Evolutionary conservation across 2,797 vertebrate genomes (phyloP).

Genomic region (Paedocypris micromegethes): DNA sequence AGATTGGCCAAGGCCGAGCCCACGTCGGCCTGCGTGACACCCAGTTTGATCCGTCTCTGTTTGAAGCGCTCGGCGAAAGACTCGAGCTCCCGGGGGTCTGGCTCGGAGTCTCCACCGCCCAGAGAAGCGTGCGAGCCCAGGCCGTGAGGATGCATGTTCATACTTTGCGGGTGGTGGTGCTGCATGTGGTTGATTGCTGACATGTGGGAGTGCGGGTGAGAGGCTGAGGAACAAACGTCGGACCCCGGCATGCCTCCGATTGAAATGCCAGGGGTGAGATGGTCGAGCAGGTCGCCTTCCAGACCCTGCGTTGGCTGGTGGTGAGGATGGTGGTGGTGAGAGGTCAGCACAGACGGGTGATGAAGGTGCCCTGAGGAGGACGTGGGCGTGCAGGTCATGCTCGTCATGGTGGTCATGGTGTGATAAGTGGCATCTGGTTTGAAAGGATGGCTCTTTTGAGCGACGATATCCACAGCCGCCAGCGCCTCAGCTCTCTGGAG

Average conservation of each 20-base stretch:
- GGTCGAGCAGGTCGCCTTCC: conserved; percentile 85
- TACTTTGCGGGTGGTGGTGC: conserved; percentile 78
- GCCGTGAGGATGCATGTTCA: conserved; percentile 79
- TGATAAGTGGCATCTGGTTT: conserved; percentile 92
- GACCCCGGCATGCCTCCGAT: conserved; percentile 79
- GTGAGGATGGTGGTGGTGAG: conserved; percentile 70
- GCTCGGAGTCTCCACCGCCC: conserved; percentile 74
- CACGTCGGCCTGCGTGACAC: conserved; percentile 87
- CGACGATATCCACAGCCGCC: conserved; percentile 87
- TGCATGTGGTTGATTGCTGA: conserved; percentile 86
- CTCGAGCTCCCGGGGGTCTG: conserved; percentile 86
- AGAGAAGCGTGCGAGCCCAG: conserved; percentile 74
- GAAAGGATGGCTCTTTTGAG: conserved; percentile 86
- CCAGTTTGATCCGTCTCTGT: conserved; percentile 86
- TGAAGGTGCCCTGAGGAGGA: conserved; percentile 84
- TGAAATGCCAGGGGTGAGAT: conserved; percentile 73
- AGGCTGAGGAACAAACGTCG: conserved; percentile 79
- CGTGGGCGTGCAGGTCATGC: conserved; percentile 85
- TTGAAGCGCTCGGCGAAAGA: conserved; percentile 90
- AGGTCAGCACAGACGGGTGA: conserved; percentile 83
- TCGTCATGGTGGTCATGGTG: conserved; percentile 91
- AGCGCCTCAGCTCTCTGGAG: conserved; percentile 86
- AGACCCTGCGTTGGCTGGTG: conserved; percentile 81
- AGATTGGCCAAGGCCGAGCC: conserved; percentile 86
- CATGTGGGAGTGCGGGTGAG: conserved; percentile 84